phyloP scores from a whole-genome alignment of 2,113 vertebrate genomes.

The Neolamprologus sp. region DNA sequence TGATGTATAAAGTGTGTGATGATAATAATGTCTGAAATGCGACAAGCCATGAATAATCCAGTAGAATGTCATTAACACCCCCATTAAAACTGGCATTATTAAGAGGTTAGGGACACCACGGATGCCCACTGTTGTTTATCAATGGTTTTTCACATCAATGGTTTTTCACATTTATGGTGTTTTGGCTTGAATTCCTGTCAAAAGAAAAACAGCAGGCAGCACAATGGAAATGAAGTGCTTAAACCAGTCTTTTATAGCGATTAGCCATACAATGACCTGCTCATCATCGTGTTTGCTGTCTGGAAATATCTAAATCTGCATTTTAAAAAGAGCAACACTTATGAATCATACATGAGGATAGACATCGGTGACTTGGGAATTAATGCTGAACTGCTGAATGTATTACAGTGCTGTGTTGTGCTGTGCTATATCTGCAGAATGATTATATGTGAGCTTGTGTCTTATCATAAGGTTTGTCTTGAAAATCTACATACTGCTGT shows the following conservation, averaged over 20 bases:
- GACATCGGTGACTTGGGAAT: neutral
- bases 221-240: neutral
- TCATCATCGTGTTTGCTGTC: conserved; percentile 36
- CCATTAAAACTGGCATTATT: neutral
- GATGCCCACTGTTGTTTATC: neutral
- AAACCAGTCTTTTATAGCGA: neutral
- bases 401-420: neutral
- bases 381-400: conserved; percentile 13
- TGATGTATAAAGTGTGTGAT: neutral
- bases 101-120: neutral
- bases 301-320: conserved; percentile 18
- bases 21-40: neutral
- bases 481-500: neutral
- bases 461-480: neutral
- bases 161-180: neutral
- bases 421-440: neutral
- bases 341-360: conserved; percentile 43
- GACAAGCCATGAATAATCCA: neutral
- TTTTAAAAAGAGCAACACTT: neutral
- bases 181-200: neutral
- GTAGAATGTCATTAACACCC: neutral
- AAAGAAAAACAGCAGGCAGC: neutral
- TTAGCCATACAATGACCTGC: conserved; percentile 45
- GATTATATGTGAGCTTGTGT: neutral
- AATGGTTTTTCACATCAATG: neutral